Conservation (phyloP, 2,113 vertebrate genomes). For the Halichoeres trimaculatus region DNA sequence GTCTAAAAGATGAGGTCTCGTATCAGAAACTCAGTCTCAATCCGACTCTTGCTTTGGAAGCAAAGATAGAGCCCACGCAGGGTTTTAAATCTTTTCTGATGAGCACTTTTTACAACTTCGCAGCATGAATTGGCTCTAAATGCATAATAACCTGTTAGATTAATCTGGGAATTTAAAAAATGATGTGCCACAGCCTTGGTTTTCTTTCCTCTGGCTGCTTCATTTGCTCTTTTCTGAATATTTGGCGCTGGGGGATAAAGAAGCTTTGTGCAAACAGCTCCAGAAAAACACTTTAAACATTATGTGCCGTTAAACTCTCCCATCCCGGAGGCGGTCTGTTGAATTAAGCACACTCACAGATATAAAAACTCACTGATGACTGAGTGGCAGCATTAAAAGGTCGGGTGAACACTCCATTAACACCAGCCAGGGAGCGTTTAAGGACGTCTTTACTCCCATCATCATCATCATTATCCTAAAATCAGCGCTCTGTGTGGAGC, state of each 20-base stretch:
- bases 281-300: not conserved
- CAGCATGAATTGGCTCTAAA: too few relatives aligned
- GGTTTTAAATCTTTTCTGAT: too few relatives aligned
- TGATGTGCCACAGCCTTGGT: too few relatives aligned
- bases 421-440: conserved; percentile 25
- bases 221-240: not conserved
- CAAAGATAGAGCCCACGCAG: too few relatives aligned
- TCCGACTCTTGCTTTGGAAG: too few relatives aligned
- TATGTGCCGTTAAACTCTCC: not conserved
- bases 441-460: conserved; percentile 14
- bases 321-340: not conserved
- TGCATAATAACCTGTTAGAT: too few relatives aligned
- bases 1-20: too few relatives aligned
- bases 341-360: not conserved
- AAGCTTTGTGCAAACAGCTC: not conserved
- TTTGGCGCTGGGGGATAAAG: too few relatives aligned
- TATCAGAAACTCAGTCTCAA: too few relatives aligned
- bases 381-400: not conserved
- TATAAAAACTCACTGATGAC: not conserved
- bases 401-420: conserved; percentile 29
- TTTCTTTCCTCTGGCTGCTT: not conserved
- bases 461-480: conserved; percentile 4
- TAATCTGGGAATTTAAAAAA: too few relatives aligned
- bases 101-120: too few relatives aligned
- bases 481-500: conserved; percentile 7